A percentile compares a stretch with the other conserved stretches of the same genome.
These are phyloP conservation scores for Guaruba guarouba DNA, from an alignment of 2,113 vertebrate genomes.

Conservation along the genomic window DNA sequence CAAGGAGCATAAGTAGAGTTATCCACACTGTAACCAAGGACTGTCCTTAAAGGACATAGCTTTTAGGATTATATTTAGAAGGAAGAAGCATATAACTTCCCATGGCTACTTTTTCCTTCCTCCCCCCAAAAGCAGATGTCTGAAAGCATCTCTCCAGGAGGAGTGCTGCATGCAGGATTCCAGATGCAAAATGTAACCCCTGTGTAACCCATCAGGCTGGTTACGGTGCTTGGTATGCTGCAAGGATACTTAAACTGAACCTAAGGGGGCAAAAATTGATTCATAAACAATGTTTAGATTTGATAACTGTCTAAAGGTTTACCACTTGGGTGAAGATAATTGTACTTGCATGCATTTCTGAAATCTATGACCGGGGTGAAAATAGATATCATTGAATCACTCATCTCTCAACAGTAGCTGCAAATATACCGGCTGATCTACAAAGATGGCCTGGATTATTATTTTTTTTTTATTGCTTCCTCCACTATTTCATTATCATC, in stretches of 20 bases:
- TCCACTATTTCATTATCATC: neutral
- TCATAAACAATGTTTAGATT: slow-evolving; percentile 37
- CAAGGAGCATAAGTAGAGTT: neutral
- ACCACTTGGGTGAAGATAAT: slow-evolving; percentile 4
- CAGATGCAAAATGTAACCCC: neutral
- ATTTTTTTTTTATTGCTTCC: slow-evolving; percentile 28
- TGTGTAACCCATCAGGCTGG: slow-evolving; percentile 16
- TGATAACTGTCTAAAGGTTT: slow-evolving; percentile 39
- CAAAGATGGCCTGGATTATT: slow-evolving; percentile 9
- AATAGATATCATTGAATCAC: slow-evolving; percentile 41
- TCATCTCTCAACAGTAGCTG: slow-evolving; percentile 33
- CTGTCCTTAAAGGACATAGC: neutral
- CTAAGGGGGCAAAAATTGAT: slow-evolving; percentile 60
- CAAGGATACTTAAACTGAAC: neutral
- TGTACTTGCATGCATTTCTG: slow-evolving; percentile 18
- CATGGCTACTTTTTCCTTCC: neutral
- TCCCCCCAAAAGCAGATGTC: neutral
- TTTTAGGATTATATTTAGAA: neutral
- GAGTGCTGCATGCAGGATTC: neutral
- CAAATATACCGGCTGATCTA: slow-evolving; percentile 27
- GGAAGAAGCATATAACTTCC: neutral
- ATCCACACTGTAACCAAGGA: neutral
- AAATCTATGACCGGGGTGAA: slow-evolving; percentile 22
- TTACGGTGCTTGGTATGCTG: slow-evolving; percentile 19
- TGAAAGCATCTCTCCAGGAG: neutral